These are phyloP conservation scores for Ormia ochracea DNA, from an alignment of 2,888 invertebrate species.

Conservation along the genomic window DNA sequence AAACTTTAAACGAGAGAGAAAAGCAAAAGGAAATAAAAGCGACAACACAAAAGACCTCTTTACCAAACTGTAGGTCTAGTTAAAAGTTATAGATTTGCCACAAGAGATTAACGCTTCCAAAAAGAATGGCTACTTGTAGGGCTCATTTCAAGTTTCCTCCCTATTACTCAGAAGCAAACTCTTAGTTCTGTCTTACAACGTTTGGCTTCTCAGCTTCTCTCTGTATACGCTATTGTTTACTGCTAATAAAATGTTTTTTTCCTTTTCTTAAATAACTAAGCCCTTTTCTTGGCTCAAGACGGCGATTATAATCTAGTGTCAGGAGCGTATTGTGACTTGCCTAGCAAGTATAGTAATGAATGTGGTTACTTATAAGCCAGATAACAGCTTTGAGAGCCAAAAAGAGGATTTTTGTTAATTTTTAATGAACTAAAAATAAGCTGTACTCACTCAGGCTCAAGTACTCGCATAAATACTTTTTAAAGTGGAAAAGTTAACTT, in stretches of 20 bases:
- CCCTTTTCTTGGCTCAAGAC: constrained; percentile 53
- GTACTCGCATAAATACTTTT: not conserved
- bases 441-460: not conserved
- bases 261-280: constrained; percentile 36
- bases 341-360: constrained; percentile 56
- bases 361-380: constrained; percentile 45
- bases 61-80: constrained; percentile 56
- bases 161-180: constrained; percentile 18
- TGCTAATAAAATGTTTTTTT: too few species aligned
- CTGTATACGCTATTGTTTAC: not conserved
- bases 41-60: constrained; percentile 43
- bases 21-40: constrained; percentile 20
- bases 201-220: constrained; percentile 16
- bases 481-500: constrained; percentile 16
- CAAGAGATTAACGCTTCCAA: constrained; percentile 58
- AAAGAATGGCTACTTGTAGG: constrained; percentile 51
- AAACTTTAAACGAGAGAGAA: constrained; percentile 33
- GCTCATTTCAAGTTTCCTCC: constrained; percentile 48
- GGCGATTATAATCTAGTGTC: constrained; percentile 59
- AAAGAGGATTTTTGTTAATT: constrained; percentile 37
- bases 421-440: constrained; percentile 52
- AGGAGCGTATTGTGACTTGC: constrained; percentile 58
- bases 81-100: constrained; percentile 61
- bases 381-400: constrained; percentile 32
- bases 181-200: not conserved